phyloP scores from a whole-genome alignment of 2,888 invertebrate species.

The Heliconius hortense region DNA sequence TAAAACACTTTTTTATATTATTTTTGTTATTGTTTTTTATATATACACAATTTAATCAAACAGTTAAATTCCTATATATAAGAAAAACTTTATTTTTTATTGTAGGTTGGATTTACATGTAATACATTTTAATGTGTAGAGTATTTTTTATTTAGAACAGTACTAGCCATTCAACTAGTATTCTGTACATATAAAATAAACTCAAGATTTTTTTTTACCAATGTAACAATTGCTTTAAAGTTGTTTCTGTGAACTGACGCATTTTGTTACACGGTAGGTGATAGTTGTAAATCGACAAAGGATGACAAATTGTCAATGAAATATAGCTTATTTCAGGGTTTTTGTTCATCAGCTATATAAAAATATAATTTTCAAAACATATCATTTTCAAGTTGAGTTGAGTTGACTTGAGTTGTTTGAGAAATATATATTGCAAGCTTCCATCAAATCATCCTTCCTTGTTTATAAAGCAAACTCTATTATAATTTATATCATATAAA shows the following conservation, averaged over 20 bases:
- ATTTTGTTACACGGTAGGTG: neutral
- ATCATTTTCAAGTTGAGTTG: too few species aligned
- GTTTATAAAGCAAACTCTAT: too few species aligned
- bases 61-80: neutral
- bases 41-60: neutral
- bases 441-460: too few species aligned
- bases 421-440: too few species aligned
- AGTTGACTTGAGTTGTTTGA: too few species aligned
- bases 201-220: neutral
- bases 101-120: neutral
- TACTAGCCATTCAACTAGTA: too few species aligned
- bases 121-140: neutral
- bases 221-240: neutral
- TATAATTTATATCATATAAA: too few species aligned
- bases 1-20: neutral
- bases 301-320: conserved; percentile 16
- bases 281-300: conserved; percentile 10
- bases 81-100: too few species aligned
- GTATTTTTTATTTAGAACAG: neutral
- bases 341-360: neutral
- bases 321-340: neutral
- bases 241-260: conserved; percentile 15
- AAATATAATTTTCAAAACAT: too few species aligned
- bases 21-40: neutral
- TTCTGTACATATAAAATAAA: neutral